Evolutionary conservation across 2,113 vertebrate species (phyloP), one percentile per base, ranked within the genome.

Genomic region (Prionailurus bengalensis): DNA sequence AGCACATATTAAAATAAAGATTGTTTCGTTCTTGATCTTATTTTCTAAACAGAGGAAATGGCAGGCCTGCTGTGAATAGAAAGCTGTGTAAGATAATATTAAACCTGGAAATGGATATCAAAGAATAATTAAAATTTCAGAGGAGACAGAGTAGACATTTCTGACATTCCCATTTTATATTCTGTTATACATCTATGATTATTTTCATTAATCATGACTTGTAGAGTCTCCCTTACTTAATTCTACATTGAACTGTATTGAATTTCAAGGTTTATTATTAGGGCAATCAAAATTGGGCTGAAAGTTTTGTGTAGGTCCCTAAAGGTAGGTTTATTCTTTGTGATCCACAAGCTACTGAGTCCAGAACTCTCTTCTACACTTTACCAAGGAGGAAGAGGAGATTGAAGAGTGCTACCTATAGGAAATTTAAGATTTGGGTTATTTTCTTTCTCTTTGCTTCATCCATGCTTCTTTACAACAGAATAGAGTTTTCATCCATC

Each of bases 221-320:
- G 13, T 53, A 42, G 51, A 80, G 42, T 91, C 23, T 51, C 51
- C 19, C 61, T 90, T 70, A 89, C 13, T 70, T 23, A 84, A 68
- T 48, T 4, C 6, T 82, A 2, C 29, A 21, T 33, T 58, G 1
- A 66, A 12, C 23, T 36, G 1, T 78, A 31, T 68, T 70, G 27
- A 80, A 80, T 63, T 92, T 92, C 14, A 85, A 65, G 15, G 4
- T 4, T 31, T 33, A 2, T 33, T 25, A 39, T 76, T 86, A 81
- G 15, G 10, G 29, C 31, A 70, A 53, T 82, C 53, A 65, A 70
- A 90, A 4, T 71, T 90, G 48, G 42, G 25, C 16, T 70, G 5
- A 81, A 92, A 86, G 53, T 93, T 80, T 81, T 55, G 23, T 90
- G 96, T 88, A 42, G 10, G 10, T 66, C 66, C 39, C 39, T 88